Percentiles rank a stretch among this genome's conserved stretches.
Evolutionary conservation across 2,113 vertebrate genomes (phyloP).

Genomic region (Ameiurus melas): DNA sequence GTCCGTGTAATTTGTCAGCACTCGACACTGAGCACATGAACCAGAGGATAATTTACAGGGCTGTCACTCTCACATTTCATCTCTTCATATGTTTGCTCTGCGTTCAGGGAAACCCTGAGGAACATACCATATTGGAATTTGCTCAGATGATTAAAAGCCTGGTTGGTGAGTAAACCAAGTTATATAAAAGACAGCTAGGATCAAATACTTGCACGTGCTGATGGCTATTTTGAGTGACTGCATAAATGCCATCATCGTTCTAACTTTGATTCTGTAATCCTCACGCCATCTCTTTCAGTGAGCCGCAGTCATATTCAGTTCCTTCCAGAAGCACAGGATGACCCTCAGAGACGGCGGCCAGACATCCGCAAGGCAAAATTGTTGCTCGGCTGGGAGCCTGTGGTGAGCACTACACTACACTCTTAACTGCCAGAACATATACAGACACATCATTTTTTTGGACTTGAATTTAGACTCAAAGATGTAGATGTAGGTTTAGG

Average conservation of each 20-base stretch:
- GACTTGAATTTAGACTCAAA: background rate
- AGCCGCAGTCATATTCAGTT: slow-evolving; percentile 96
- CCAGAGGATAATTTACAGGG: background rate
- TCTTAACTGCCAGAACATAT: background rate
- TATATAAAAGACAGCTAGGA: background rate
- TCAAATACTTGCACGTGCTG: background rate
- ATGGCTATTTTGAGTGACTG: background rate
- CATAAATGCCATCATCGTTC: background rate
- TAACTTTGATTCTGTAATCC: background rate
- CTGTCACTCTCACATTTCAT: background rate
- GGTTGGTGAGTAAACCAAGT: slow-evolving; percentile 80
- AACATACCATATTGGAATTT: slow-evolving; percentile 97
- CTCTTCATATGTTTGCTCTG: background rate
- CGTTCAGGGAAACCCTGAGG: slow-evolving; percentile 94
- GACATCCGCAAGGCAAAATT: slow-evolving; percentile 95
- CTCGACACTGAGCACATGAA: background rate
- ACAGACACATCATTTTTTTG: background rate
- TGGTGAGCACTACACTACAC: slow-evolving; percentile 76
- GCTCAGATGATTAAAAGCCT: slow-evolving; percentile 95
- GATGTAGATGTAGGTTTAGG: background rate
- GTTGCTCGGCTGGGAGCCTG: slow-evolving; percentile 94
- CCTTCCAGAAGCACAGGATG: slow-evolving; percentile 96
- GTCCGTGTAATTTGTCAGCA: background rate
- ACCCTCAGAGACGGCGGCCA: slow-evolving; percentile 93
- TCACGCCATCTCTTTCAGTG: slow-evolving; percentile 55